Evolutionary conservation across 2,113 vertebrate species (phyloP).

Genomic region (Bos indicus): DNA sequence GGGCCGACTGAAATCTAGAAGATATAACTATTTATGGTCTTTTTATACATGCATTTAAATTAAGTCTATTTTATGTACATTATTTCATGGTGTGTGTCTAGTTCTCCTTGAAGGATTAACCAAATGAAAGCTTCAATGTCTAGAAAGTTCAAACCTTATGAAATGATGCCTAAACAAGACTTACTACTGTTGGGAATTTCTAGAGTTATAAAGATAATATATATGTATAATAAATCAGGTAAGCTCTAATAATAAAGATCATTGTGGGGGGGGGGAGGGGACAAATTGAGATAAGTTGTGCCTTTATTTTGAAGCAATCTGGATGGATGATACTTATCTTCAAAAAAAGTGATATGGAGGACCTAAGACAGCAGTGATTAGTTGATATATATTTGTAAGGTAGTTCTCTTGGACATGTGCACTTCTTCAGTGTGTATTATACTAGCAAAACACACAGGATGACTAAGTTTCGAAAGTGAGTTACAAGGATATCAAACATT

Average conservation of each 20-base stretch:
- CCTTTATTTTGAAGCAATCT: neutral
- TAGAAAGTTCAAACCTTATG: neutral
- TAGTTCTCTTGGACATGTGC: neutral
- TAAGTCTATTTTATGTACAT: neutral
- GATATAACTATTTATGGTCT: neutral
- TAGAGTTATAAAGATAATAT: neutral
- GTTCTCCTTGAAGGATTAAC: constrained; percentile 8
- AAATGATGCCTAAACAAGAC: neutral
- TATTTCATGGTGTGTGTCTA: neutral
- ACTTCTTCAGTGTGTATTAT: neutral
- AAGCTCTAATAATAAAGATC: neutral
- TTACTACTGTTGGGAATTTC: neutral
- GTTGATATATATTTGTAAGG: neutral
- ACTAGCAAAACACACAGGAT: neutral
- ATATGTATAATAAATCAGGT: neutral
- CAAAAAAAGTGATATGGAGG: neutral
- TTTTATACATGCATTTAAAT: neutral
- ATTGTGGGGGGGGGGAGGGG: neutral
- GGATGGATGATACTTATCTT: neutral
- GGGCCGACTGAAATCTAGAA: neutral
- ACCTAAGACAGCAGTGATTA: neutral
- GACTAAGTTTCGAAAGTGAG: neutral
- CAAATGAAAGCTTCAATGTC: neutral
- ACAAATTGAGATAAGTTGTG: neutral
- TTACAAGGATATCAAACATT: neutral